Conservation (phyloP, 2,113 vertebrate genomes). For the Symphodus melops region DNA sequence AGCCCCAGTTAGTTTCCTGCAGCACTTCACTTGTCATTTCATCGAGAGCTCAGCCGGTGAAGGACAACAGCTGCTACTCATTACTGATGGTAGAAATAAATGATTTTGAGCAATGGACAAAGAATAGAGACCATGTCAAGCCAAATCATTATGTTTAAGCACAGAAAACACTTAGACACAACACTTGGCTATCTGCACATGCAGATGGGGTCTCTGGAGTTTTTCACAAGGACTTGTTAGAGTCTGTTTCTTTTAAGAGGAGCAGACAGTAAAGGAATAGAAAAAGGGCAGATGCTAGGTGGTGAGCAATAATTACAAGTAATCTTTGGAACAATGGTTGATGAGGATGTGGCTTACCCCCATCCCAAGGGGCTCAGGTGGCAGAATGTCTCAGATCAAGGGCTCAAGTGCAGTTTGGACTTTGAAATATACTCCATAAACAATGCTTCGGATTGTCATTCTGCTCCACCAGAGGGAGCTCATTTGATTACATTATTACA, state of each 20-base stretch:
- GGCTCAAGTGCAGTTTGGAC: constrained; percentile 22
- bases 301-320: constrained; percentile 1
- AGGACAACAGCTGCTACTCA: constrained; percentile 67
- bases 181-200: constrained; percentile 37
- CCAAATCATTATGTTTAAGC: constrained; percentile 24
- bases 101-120: constrained; percentile 48
- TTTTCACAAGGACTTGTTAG: background rate
- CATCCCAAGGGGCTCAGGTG: background rate
- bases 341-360: background rate
- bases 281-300: background rate
- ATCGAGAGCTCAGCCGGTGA: constrained; percentile 56
- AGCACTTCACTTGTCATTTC: constrained; percentile 59
- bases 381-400: constrained; percentile 4
- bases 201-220: constrained; percentile 19
- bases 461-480: constrained; percentile 64
- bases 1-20: constrained; percentile 41
- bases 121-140: background rate
- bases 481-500: constrained; percentile 28
- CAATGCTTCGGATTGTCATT: background rate
- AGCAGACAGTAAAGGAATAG: background rate
- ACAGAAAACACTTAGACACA: constrained; percentile 21
- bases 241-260: constrained; percentile 13
- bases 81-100: constrained; percentile 57
- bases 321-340: background rate
- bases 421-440: constrained; percentile 10